Evolutionary conservation across 2,113 vertebrate species (phyloP).

Genomic region (Nothoprocta pentlandii): DNA sequence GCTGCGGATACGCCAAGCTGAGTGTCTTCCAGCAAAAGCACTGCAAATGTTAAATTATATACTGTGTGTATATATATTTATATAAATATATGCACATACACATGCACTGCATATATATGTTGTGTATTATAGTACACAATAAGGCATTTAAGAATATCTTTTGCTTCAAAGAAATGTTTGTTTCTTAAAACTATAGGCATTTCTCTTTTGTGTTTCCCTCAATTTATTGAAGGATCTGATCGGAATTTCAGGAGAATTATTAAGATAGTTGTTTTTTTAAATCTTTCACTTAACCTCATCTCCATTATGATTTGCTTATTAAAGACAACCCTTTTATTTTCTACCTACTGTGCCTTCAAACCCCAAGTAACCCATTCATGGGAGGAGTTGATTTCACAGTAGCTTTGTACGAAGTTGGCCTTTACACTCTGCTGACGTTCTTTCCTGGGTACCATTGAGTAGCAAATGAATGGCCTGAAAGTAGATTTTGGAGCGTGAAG

Average conservation of each 20-base stretch:
- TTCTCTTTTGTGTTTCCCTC: neutral
- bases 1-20: neutral
- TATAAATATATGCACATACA: too few species aligned
- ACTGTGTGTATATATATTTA: too few species aligned
- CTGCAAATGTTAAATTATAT: neutral
- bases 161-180: neutral
- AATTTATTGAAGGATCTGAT: neutral
- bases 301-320: neutral
- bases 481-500: neutral
- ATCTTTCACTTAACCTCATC: neutral
- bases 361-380: neutral
- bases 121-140: neutral
- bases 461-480: neutral
- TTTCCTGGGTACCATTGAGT: neutral
- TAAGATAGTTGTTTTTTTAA: neutral
- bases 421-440: neutral
- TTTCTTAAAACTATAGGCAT: neutral
- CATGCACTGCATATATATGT: too few species aligned
- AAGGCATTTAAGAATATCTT: neutral
- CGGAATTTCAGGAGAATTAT: neutral
- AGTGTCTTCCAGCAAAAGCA: neutral
- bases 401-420: neutral
- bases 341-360: neutral
- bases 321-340: neutral
- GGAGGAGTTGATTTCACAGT: neutral